Conservation (phyloP, 2,113 vertebrate species). For the Varanus salvator region DNA sequence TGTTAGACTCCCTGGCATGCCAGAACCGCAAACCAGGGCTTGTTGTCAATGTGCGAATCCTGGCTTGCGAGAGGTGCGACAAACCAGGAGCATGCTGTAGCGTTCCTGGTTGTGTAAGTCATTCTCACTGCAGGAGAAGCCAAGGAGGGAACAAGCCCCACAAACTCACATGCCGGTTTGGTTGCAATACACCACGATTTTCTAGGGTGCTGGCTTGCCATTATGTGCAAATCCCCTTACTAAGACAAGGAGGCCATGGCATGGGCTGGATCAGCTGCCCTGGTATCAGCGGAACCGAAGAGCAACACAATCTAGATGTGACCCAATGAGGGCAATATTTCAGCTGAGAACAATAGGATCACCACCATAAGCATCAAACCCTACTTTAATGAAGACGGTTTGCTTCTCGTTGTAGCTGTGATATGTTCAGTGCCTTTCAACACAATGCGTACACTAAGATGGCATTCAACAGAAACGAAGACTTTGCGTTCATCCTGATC, state of each 20-base stretch:
- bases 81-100: not conserved
- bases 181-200: too few species aligned
- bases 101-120: not conserved
- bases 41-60: too few species aligned
- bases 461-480: not conserved
- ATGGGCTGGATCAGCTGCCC: too few species aligned
- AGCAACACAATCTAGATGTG: not conserved
- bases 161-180: too few species aligned
- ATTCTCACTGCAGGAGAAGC: not conserved
- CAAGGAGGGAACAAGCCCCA: not conserved
- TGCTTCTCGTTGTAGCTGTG: not conserved
- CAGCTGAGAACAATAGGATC: not conserved
- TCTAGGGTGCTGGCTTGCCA: too few species aligned
- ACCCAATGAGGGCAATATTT: not conserved
- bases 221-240: too few species aligned
- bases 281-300: not conserved
- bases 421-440: not conserved
- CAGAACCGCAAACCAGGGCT: not conserved
- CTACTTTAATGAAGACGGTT: not conserved
- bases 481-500: not conserved
- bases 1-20: not conserved
- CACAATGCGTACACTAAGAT: not conserved
- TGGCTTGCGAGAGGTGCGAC: not conserved
- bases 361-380: not conserved
- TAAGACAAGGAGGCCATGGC: not conserved